phyloP scores from a whole-genome alignment of 1,140 invertebrate genomes.

The Drosophila arizonae region DNA sequence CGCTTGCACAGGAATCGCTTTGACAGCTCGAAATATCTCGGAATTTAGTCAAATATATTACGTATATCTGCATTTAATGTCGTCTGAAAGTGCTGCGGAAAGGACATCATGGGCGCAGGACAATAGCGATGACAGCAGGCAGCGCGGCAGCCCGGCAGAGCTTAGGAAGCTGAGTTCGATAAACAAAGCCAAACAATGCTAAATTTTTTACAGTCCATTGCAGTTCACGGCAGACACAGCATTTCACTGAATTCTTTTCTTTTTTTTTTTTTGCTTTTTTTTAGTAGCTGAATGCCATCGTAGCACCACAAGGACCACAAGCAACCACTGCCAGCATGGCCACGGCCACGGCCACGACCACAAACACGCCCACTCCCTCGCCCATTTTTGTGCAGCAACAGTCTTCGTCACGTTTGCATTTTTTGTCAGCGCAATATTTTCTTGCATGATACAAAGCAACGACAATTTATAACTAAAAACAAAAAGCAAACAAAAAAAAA shows the following conservation, averaged over 20 bases:
- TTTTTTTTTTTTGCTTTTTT: conserved; percentile 11
- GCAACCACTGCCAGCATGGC: neutral
- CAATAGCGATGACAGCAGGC: neutral
- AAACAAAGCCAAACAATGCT: conserved; percentile 6
- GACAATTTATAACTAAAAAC: conserved; percentile 49
- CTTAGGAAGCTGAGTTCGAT: neutral
- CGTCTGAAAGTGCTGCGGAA: neutral
- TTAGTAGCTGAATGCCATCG: conserved; percentile 45
- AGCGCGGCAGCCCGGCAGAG: neutral
- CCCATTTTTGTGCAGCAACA: neutral
- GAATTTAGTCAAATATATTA: no score
- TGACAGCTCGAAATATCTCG: no score
- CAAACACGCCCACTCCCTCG: no score
- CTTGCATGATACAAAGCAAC: conserved; percentile 37
- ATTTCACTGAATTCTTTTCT: neutral
- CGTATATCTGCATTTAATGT: no score
- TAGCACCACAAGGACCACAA: neutral
- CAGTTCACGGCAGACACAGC: neutral
- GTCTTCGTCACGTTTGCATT: conserved; percentile 38
- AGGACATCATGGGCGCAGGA: neutral
- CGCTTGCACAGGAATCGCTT: no score
- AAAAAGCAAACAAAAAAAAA: neutral
- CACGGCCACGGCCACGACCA: neutral
- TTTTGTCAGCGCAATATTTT: conserved; percentile 50
- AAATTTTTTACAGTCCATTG: neutral